Base-by-base conservation (phyloP, 37 sponge, comb jelly and placozoan species). In the Bolinopsis microptera region DNA sequence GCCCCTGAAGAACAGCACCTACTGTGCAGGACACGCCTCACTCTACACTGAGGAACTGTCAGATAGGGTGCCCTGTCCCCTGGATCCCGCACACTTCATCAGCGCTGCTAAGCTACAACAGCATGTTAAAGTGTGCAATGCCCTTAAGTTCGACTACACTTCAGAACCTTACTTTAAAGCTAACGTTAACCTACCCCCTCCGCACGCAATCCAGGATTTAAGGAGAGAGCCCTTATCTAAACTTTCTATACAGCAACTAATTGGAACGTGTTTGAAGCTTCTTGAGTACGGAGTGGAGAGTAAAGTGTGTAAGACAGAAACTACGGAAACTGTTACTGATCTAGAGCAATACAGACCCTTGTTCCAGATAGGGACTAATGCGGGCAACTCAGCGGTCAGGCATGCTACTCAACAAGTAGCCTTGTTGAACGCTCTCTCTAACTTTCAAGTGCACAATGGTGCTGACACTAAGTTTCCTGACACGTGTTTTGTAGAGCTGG, bases 51-150 rank as follows among this genome's bases (percentile, higher is more conserved):
- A 35, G 9, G 30, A 13, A 22, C 1, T 16, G 36, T 39, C 90
- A n/a, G 30, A 39, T 8, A 40, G 25, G 28, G 30, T 86, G 26
- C 90, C 90, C 3, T 86, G 90, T 39, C 90, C 90, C 1, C 61
- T 86, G 61, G 90, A 86, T 26, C 90, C 61, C 0, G 90, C 90
- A 2, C 90, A 86, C 61, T 86, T 41, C 31, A 86, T 86, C 48
- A 35, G n/a, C 24, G 28, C 2, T 9, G 18, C 61, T 9, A 86
- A 41, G 36, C 90, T 86, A 39, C 48, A 28, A 5, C 34, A 41
- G 36, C 90, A 86, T 25, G 2, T 86, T 8, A 86, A 86, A 41
- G 61, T 41, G 90, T 86, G 90, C 26, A 86, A 86, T 40, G 90
- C 90, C 0, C 38, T 25, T 21, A 39, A 41, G 90, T 86, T 40